phyloP scores from a whole-genome alignment of 1,140 invertebrate species.

The Drosophila ficusphila region DNA sequence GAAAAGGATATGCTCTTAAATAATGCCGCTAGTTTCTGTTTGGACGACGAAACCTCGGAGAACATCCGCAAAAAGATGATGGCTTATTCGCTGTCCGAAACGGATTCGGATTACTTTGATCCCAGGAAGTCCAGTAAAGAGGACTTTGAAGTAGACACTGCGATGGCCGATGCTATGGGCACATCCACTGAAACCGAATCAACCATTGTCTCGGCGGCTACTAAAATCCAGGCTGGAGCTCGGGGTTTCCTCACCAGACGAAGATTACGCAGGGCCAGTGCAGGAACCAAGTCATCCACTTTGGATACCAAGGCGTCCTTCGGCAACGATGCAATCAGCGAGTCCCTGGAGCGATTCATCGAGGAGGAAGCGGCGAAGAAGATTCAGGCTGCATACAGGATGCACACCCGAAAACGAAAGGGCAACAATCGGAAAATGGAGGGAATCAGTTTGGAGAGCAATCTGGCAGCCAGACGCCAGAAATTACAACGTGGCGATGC shows the following conservation, averaged over 20 bases:
- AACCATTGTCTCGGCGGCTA: slow-evolving; percentile 76
- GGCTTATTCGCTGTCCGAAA: slow-evolving; percentile 78
- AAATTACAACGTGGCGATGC: slow-evolving; percentile 80
- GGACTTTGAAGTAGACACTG: slow-evolving; percentile 76
- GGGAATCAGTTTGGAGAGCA: slow-evolving; percentile 55
- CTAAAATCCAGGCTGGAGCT: slow-evolving; percentile 77
- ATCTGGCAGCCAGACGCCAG: slow-evolving; percentile 61
- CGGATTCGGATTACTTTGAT: slow-evolving; percentile 73
- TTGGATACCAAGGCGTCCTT: slow-evolving; percentile 71
- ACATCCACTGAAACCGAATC: slow-evolving; percentile 83
- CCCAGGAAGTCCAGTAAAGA: slow-evolving; percentile 37
- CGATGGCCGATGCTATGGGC: slow-evolving; percentile 65
- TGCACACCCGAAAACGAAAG: slow-evolving; percentile 43
- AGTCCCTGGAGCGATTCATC: slow-evolving; percentile 77
- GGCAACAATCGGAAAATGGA: slow-evolving; percentile 15
- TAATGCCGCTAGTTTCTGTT: slow-evolving; percentile 52
- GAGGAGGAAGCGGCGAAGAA: slow-evolving; percentile 74
- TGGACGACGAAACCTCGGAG: slow-evolving; percentile 76
- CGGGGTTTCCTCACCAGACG: slow-evolving; percentile 66
- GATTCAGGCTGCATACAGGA: slow-evolving; percentile 61
- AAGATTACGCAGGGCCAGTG: slow-evolving; percentile 66
- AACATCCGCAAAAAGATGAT: slow-evolving; percentile 80
- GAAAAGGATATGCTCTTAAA: slow-evolving; percentile 14
- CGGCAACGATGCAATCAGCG: slow-evolving; percentile 80
- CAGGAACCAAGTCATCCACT: slow-evolving; percentile 63